Conservation (phyloP, 2,797 vertebrate species). For the Lacerta agilis region DNA sequence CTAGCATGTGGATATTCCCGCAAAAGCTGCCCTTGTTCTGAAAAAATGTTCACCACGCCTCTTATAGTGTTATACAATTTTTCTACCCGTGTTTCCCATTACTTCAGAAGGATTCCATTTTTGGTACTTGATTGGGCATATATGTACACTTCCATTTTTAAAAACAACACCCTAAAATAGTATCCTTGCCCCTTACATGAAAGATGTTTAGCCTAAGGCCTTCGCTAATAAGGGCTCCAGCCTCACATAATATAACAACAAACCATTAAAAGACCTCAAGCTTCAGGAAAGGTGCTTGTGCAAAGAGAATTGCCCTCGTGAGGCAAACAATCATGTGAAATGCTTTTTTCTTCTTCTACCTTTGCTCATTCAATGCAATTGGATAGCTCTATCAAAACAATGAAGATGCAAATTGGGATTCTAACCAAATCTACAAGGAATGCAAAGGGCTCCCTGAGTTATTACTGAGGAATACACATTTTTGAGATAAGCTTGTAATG, state of each 20-base stretch:
- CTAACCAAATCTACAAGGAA: constrained; percentile 9
- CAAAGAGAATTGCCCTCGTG: constrained; percentile 10
- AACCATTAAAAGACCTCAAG: constrained; percentile 3
- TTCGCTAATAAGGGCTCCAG: not conserved
- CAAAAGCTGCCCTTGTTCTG: too few species aligned
- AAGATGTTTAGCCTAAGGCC: not conserved
- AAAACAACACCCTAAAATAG: not conserved
- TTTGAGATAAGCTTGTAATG: constrained; percentile 36
- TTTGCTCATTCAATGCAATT: constrained; percentile 30
- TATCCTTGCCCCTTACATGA: not conserved
- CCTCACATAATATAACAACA: constrained; percentile 16
- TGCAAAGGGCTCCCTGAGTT: constrained; percentile 17
- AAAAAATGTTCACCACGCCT: too few species aligned
- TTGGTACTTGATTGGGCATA: not conserved
- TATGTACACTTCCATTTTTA: not conserved
- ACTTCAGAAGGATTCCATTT: not conserved
- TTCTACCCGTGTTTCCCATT: not conserved
- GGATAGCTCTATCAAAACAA: constrained; percentile 49
- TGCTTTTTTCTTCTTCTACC: constrained; percentile 28
- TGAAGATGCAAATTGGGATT: constrained; percentile 39
- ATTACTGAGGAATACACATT: constrained; percentile 45
- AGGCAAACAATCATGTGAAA: constrained; percentile 24
- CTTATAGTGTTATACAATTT: not conserved
- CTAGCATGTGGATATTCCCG: too few species aligned
- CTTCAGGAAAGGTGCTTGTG: constrained; percentile 30